Conservation (phyloP, 2,113 vertebrate genomes). For the Phaethornis superciliosus region DNA sequence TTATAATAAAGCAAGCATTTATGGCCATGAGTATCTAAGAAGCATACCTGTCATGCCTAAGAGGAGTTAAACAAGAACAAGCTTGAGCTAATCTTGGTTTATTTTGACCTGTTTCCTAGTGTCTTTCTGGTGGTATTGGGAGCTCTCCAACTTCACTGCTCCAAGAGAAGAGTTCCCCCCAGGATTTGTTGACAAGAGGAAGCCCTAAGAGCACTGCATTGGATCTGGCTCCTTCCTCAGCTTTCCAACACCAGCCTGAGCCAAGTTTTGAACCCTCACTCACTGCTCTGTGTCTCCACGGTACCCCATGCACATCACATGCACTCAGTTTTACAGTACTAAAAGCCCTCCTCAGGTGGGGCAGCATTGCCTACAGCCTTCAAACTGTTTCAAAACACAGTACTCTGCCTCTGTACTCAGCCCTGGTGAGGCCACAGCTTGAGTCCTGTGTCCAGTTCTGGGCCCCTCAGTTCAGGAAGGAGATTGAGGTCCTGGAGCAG, state of each 20-base stretch:
- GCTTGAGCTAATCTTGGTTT: background rate
- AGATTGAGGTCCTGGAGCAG: too few relatives aligned
- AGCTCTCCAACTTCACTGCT: background rate
- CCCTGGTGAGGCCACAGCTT: too few relatives aligned
- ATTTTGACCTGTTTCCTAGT: background rate
- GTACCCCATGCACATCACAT: rapidly evolving
- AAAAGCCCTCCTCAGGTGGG: background rate
- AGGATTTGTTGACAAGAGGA: background rate
- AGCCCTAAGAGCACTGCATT: background rate
- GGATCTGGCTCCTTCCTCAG: background rate
- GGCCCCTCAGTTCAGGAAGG: too few relatives aligned
- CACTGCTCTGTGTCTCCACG: rapidly evolving
- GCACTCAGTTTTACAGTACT: background rate
- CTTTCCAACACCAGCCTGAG: background rate
- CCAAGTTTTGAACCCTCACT: background rate
- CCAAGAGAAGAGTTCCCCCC: background rate
- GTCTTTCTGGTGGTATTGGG: background rate
- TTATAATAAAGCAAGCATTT: background rate
- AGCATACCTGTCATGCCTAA: background rate
- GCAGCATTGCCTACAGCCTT: background rate
- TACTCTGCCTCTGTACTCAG: too few relatives aligned
- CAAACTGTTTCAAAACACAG: background rate
- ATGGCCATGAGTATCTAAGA: background rate
- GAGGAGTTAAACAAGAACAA: background rate
- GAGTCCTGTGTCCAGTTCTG: too few relatives aligned